Evolutionary conservation across 2,113 vertebrate genomes (phyloP), one percentile per base, ranked within the genome.

Genomic region (Microtus oregoni): DNA sequence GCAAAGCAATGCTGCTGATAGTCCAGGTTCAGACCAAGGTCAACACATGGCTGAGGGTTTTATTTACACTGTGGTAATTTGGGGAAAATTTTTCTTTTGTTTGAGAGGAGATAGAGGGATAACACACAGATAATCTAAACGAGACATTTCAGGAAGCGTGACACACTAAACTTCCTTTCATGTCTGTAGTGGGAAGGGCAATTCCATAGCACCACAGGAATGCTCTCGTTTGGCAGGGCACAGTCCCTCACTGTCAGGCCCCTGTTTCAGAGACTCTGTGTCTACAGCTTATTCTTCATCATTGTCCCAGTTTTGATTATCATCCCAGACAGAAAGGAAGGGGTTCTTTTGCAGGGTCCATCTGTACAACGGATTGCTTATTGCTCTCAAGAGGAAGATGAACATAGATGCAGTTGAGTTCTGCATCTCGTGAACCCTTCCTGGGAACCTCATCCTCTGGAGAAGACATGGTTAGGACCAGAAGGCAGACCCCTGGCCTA

Each of bases 91-190:
- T 76, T 67, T 44, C 20, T 41, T 76, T 76, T n/a, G 68, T 70
- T 41, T 58, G 12, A 63, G 26, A 47, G 28, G 20, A 41, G 20
- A 75, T 95, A 50, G 78, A 76, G 30, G 3, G 17, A 90, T 11
- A 20, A 41, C 52, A 83, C 15, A 72, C 47, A 92, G 52, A 55
- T 72, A 24, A 89, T 96, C 91, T 94, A 91, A 94, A 95, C 5
- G 91, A 96, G 92, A 82, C 94, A 90, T 96, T 97, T 95, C 92
- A 96, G 86, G 95, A 94, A 95, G 83, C 20, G 41, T 94, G 92
- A 75, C 82, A 50, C 20, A 72, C 77, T 47, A 70, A 35, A 26
- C 63, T 94, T 81, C 41, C 35, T 90, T 96, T 83, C 61, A 41
- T 91, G 86, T 79, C n/a, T 86, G 55, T 72, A 94, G 85, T 0